Evolutionary conservation across 2,888 invertebrate genomes (phyloP), one percentile per base, ranked within the genome.

Genomic region (Caenorhabditis sp.): DNA sequence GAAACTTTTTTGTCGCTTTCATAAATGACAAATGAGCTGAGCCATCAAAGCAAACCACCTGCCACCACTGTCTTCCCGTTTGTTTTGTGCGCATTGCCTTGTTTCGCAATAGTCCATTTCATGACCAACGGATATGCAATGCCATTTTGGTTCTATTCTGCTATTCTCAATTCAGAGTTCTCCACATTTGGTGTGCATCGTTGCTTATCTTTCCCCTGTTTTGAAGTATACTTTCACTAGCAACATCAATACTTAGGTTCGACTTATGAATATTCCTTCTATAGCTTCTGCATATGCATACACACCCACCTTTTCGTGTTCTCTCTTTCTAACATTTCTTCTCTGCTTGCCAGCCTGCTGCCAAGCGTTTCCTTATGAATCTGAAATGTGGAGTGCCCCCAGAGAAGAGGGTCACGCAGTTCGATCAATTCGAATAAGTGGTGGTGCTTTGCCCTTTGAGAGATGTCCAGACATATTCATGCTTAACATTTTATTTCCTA

Each of bases 361-460:
- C 32, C 20, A 35, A 20, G 15, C 65, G 40, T 44, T 61, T 64
- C 64, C 78, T 78, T 70, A 78, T 78, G 78, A 78, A 78, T 78
- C 78, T 70, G 64, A 78, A 78, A 78, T 69, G 60, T 51, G 65
- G 50, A 47, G 60, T 2, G 47, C 24, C 26, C 11, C 5, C 50
- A 64, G 26, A 40, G 60, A 61, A 60, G 47, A 28, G 53, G 53
- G 60, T 56, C 28, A 20, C 53, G 47, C 40, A n/a, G 47, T 65
- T 50, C 69, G 79, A 53, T 71, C 79, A 79, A 79, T 79, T 79
- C 71, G 61, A 71, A 79, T 79, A 72, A 79, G 79, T 79, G 71
- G 79, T 62, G 68, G 62, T 77, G 79, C 40, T 40, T 13, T 40
- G 40, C 79, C 79, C 79, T 79, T 79, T 79, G 79, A 71, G 79